These are phyloP conservation scores for Nothocercus julius DNA, from an alignment of 2,113 vertebrate genomes.

Conservation along the genomic window DNA sequence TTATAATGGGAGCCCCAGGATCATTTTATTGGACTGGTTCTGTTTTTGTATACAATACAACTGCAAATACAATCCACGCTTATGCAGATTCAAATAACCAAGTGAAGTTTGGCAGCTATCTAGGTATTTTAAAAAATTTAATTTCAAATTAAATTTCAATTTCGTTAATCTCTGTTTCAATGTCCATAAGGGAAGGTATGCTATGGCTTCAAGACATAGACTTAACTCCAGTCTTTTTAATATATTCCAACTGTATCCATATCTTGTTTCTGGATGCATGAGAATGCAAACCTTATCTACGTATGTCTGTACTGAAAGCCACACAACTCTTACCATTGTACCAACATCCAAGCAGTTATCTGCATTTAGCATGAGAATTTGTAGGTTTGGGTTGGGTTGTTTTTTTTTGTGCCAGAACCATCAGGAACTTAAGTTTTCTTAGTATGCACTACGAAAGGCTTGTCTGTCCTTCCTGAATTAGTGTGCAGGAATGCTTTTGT, in stretches of 20 bases:
- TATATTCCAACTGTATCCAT: neutral
- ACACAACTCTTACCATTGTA: neutral
- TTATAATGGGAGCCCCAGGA: constrained; percentile 95
- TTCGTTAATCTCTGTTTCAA: neutral
- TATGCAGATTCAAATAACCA: constrained; percentile 80
- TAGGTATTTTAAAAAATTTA: constrained; percentile 80
- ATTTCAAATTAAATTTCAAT: neutral
- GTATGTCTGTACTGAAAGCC: neutral
- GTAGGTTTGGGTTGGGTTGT: neutral
- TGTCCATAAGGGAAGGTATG: neutral
- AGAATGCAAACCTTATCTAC: neutral
- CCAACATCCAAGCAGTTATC: neutral
- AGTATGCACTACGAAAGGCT: neutral
- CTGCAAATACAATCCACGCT: constrained; percentile 75
- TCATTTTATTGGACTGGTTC: constrained; percentile 93
- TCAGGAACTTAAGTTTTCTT: neutral
- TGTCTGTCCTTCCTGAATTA: neutral
- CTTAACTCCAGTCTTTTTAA: neutral
- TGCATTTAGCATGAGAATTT: neutral
- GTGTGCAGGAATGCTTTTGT: neutral
- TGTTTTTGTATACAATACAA: constrained; percentile 87
- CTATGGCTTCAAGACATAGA: neutral
- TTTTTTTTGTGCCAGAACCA: neutral
- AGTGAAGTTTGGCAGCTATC: constrained; percentile 91
- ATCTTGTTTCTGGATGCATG: neutral